phyloP scores from a whole-genome alignment of 1,140 invertebrate species.

The Papilio helenus region DNA sequence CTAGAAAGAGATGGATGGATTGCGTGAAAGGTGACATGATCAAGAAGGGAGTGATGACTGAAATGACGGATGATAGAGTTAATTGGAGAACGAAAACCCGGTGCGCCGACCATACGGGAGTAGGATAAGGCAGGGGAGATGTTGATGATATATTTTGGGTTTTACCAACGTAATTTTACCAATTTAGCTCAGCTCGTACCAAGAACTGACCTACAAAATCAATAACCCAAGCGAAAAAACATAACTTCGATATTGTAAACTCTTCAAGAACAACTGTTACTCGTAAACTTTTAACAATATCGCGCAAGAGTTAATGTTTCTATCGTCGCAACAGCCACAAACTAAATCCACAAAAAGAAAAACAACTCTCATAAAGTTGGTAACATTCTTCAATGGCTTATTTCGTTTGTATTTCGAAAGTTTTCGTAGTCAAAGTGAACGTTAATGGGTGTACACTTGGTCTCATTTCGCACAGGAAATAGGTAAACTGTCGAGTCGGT shows the following conservation, averaged over 20 bases:
- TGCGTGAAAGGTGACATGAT: no score
- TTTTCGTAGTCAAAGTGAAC: constrained; percentile 39
- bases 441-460: constrained; percentile 26
- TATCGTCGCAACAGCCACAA: constrained; percentile 29
- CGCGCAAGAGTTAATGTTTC: constrained; percentile 32
- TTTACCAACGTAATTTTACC: no score
- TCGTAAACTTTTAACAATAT: constrained; percentile 34
- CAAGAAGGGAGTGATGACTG: no score
- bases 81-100: no score
- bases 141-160: no score
- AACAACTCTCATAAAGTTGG: constrained; percentile 28
- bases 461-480: constrained; percentile 28
- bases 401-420: constrained; percentile 36
- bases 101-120: no score
- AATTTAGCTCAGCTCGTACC: background rate
- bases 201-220: background rate
- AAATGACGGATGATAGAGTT: no score
- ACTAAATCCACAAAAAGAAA: constrained; percentile 33
- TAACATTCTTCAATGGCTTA: constrained; percentile 34
- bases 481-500: constrained; percentile 31
- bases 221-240: constrained; percentile 7
- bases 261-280: constrained; percentile 33
- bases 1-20: no score
- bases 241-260: constrained; percentile 29
- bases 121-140: no score